Evolutionary conservation across 2,888 invertebrate species (phyloP).

Genomic region (Tetropium fuscum): DNA sequence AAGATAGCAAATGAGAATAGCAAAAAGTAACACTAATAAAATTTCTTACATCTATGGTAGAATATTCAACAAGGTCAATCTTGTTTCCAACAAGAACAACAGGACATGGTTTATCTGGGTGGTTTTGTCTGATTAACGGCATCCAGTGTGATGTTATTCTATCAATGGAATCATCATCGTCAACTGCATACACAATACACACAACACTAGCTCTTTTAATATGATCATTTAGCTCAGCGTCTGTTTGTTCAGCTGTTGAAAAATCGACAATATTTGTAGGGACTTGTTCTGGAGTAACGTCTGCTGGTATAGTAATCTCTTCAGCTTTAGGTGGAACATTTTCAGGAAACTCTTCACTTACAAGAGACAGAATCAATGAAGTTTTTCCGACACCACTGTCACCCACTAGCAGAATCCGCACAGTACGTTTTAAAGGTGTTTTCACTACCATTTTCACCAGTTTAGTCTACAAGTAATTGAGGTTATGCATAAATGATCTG

Average conservation of each 20-base stretch:
- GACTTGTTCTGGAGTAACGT: conserved; percentile 98
- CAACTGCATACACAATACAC: conserved; percentile 97
- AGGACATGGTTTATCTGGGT: conserved; percentile 80
- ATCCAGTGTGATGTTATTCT: conserved; percentile 95
- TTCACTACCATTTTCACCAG: conserved; percentile 63
- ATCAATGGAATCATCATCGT: conserved; percentile 91
- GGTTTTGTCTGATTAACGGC: conserved; percentile 86
- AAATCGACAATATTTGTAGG: conserved; percentile 96
- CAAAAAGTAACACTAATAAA: no score
- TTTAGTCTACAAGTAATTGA: conserved; percentile 33
- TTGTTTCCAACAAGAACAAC: conserved; percentile 98
- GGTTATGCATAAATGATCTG: conserved; percentile 55
- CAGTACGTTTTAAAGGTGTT: conserved; percentile 74
- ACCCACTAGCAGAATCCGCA: conserved; percentile 93
- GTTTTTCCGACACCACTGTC: conserved; percentile 98
- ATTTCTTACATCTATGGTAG: conserved; percentile 85
- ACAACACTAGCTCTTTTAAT: conserved; percentile 95
- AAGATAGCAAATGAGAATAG: no score
- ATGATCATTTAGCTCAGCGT: conserved; percentile 87
- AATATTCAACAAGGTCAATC: conserved; percentile 92
- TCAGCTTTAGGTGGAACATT: conserved; percentile 94
- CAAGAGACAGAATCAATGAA: conserved; percentile 94
- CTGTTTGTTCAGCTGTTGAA: conserved; percentile 90
- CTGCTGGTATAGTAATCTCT: conserved; percentile 99
- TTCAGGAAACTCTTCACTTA: conserved; percentile 98